Conservation (phyloP, 64 coral and sea anemone genomes). For the Stichodactyla helianthus region DNA sequence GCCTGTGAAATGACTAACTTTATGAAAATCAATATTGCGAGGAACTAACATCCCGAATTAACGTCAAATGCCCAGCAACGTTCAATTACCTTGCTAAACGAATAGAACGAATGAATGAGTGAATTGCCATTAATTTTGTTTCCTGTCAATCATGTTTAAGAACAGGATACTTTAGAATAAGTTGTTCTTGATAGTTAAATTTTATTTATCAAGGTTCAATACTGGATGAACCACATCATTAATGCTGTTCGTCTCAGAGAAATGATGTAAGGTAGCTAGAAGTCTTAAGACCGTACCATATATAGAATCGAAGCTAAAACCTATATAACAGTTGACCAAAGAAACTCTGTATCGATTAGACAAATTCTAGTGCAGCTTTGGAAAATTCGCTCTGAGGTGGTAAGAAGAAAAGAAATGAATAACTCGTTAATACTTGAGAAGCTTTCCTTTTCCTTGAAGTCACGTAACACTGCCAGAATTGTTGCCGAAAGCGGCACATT, state of each 20-base stretch:
- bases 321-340: neutral
- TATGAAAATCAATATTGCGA: neutral
- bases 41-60: neutral
- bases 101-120: neutral
- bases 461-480: neutral
- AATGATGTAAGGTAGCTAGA: no score
- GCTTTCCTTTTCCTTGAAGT: neutral
- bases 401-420: neutral
- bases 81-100: neutral
- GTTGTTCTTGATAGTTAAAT: neutral
- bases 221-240: no score
- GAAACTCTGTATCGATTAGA: neutral
- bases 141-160: neutral
- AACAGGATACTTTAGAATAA: neutral
- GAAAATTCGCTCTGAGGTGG: neutral
- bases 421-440: neutral
- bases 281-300: no score
- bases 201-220: no score
- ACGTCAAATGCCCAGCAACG: neutral
- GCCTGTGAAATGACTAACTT: no score
- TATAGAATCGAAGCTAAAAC: no score
- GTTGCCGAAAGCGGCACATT: slow-evolving; percentile 14
- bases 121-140: neutral
- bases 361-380: neutral
- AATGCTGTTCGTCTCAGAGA: no score